phyloP scores from a whole-genome alignment of 2,797 vertebrate species.

The Pangasius macronema region DNA sequence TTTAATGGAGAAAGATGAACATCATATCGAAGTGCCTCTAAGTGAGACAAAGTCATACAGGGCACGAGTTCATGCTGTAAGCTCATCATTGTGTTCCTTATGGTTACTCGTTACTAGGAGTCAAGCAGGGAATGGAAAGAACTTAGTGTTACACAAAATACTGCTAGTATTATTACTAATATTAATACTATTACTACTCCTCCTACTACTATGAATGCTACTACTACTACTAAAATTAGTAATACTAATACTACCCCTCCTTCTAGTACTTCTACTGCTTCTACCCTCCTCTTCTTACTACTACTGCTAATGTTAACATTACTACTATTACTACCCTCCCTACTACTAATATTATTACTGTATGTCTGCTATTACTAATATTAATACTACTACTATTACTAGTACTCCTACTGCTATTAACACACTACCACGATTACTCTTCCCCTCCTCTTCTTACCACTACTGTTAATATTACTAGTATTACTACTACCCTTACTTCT shows the following conservation, averaged over 20 bases:
- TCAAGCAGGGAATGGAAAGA: background rate
- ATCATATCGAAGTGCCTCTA: background rate
- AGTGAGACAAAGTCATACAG: background rate
- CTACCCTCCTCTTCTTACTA: background rate
- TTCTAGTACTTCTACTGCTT: background rate
- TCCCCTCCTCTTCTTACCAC: background rate
- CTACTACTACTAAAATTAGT: background rate
- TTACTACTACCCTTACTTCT: background rate
- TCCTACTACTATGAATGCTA: background rate
- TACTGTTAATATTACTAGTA: background rate
- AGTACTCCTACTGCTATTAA: background rate
- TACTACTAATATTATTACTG: background rate
- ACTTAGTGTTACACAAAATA: background rate
- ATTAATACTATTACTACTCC: background rate
- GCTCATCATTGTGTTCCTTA: background rate
- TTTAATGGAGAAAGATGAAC: slow-evolving; percentile 10
- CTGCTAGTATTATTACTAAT: background rate
- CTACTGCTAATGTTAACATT: no score
- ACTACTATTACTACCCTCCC: background rate
- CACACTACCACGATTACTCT: background rate
- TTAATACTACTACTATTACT: background rate
- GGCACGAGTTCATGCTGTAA: background rate
- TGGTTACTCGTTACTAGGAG: background rate
- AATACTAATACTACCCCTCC: background rate
- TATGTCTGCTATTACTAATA: background rate